Percentiles rank a stretch among this genome's conserved stretches.
phyloP scores from a whole-genome alignment of 92 coral and sea anemone species.

The Parazoanthus atlanticus region DNA sequence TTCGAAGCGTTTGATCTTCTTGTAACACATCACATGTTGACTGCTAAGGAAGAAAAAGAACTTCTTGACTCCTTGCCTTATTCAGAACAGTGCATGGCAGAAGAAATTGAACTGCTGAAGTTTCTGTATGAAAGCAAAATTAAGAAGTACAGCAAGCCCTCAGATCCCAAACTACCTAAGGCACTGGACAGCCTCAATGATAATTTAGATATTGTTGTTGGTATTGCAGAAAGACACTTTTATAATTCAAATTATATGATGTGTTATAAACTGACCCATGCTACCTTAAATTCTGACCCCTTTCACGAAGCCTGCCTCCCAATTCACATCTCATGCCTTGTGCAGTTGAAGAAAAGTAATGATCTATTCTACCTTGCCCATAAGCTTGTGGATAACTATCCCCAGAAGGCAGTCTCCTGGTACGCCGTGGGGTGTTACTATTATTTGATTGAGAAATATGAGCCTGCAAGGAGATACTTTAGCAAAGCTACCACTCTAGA shows the following conservation, averaged over 20 bases:
- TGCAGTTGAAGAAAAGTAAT: conserved; percentile 91
- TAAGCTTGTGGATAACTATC: conserved; percentile 95
- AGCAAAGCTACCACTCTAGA: conserved; percentile 92
- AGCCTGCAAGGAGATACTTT: conserved; percentile 94
- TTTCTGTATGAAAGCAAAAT: conserved; percentile 85
- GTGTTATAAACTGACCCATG: conserved; percentile 84
- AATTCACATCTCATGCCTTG: conserved; percentile 93
- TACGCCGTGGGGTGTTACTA: conserved; percentile 99
- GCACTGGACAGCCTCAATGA: conserved; percentile 83
- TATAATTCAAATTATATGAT: conserved; percentile 80
- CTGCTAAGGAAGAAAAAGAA: conserved; percentile 84
- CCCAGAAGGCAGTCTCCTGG: conserved; percentile 97
- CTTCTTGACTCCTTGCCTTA: conserved; percentile 78
- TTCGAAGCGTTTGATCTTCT: conserved; percentile 97
- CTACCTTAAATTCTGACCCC: conserved; percentile 82
- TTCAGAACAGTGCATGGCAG: conserved; percentile 87
- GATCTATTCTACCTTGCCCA: conserved; percentile 93
- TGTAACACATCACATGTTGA: conserved; percentile 94
- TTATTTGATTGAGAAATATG: conserved; percentile 90
- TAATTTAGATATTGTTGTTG: conserved; percentile 88
- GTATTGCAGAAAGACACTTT: conserved; percentile 94
- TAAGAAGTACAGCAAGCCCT: conserved; percentile 81
- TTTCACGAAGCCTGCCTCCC: conserved; percentile 92
- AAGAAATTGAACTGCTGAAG: conserved; percentile 81
- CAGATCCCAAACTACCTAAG: conserved; percentile 81